Percentiles rank a stretch among this genome's conserved stretches.
phyloP scores from a whole-genome alignment of 2,888 invertebrate species.

The Drosophila tripunctata region DNA sequence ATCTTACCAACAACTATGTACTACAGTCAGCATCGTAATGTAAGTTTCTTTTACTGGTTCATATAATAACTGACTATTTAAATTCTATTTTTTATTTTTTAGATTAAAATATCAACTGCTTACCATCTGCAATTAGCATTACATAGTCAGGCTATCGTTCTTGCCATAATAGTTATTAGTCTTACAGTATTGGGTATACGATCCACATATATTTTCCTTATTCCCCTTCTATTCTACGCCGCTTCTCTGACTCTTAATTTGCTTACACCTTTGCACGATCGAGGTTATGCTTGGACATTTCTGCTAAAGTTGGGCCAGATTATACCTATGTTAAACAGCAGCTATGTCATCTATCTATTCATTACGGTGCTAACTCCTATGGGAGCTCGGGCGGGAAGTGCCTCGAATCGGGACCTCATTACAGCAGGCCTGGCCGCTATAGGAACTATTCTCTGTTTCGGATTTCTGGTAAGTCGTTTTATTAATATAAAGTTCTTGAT shows the following conservation, averaged over 20 bases:
- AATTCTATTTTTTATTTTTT: neutral
- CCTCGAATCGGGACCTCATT: conserved; percentile 85
- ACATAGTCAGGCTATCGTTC: conserved; percentile 76
- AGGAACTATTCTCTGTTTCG: conserved; percentile 76
- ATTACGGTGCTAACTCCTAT: conserved; percentile 86
- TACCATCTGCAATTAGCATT: conserved; percentile 78
- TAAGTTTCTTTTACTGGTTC: conserved; percentile 54
- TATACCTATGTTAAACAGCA: conserved; percentile 84
- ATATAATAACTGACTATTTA: neutral
- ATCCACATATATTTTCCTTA: conserved; percentile 73
- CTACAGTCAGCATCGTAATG: conserved; percentile 70
- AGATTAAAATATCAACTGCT: conserved; percentile 71
- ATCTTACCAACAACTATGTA: conserved; percentile 73
- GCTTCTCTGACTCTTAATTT: conserved; percentile 72
- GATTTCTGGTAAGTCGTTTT: conserved; percentile 80
- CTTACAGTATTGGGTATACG: conserved; percentile 68
- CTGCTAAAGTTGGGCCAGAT: conserved; percentile 82
- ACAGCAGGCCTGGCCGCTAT: conserved; percentile 84
- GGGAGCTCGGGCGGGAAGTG: conserved; percentile 85
- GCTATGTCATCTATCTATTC: conserved; percentile 85
- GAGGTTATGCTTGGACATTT: conserved; percentile 62
- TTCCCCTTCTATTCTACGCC: conserved; percentile 76
- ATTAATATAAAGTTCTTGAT: too few relatives aligned
- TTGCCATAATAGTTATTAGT: conserved; percentile 60
- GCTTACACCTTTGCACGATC: conserved; percentile 71